Evolutionary conservation across 2,797 vertebrate genomes (phyloP), one percentile per base, ranked within the genome.

Genomic region (Manis javanica): DNA sequence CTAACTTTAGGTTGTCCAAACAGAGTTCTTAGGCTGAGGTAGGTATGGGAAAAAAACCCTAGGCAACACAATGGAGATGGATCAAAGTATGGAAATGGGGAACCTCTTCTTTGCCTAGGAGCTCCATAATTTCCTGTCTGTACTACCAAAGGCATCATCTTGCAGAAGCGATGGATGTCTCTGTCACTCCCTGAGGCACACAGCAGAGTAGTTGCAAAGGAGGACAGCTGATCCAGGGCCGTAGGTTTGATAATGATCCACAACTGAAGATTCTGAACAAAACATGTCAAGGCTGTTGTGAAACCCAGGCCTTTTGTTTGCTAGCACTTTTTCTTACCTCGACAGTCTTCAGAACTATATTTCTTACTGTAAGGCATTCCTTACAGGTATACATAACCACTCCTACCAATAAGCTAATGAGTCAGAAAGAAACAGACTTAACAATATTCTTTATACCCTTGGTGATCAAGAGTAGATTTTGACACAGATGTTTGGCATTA

Each of bases 401-500:
- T 66, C 3, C 69, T 57, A 82, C 82, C 94, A 93, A 90, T 90
- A 87, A 94, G 16, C 57, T 93, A 97, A 95, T 85, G 84, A 93
- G 42, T 91, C 74, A 92, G n/a, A 93, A 78, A 93, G 77, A 90
- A 96, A 81, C 15, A 78, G 21, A 64, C 34, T 81, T 87, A 92
- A 55, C 26, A 75, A 29, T 77, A 90, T 85, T 74, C n/a, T 93
- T 91, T 92, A 83, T 59, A 68, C 59, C 42, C 88, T 90, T 72
- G 71, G 3, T 79, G 63, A 95, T 37, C 90, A 87, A 94, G 85
- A 97, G 4, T 21, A 97, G 63, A 66, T 72, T 94, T 57, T 61
- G 90, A 95, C 96, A 87, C 63, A 1, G 37, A 63, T 29, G 77
- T 93, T 97, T 96, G 86, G 15, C 61, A 86, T 96, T 96, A 96